Evolutionary conservation across 2,888 invertebrate species (phyloP).

Genomic region (Nephrotoma guestfalica): DNA sequence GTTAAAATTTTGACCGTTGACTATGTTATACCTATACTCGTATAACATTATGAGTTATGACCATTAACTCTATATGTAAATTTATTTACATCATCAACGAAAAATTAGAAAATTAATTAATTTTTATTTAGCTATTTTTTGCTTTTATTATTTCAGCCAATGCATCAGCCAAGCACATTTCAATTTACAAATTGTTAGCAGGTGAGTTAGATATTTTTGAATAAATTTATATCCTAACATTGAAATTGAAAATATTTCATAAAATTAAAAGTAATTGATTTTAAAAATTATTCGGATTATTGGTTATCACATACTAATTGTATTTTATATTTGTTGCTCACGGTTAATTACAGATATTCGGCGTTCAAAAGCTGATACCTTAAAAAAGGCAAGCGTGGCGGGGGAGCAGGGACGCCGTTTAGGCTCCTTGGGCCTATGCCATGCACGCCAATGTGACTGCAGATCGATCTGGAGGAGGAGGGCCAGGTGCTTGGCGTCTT

Average conservation of each 20-base stretch:
- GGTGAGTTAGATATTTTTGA: neutral
- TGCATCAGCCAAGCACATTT: neutral
- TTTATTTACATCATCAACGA: neutral
- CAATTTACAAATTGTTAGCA: neutral
- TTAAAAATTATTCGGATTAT: too few relatives aligned
- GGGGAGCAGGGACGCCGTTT: constrained; percentile 35
- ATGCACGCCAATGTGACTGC: constrained; percentile 85
- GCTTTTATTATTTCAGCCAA: neutral
- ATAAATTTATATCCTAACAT: too few relatives aligned
- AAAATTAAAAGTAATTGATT: too few relatives aligned
- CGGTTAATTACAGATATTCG: constrained; percentile 21
- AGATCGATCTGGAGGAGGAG: constrained; percentile 60
- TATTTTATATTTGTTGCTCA: constrained; percentile 13
- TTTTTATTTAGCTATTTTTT: neutral
- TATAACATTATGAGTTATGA: neutral
- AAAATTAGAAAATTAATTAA: neutral
- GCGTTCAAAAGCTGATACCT: constrained; percentile 33
- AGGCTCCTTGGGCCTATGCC: constrained; percentile 41
- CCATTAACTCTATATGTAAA: neutral
- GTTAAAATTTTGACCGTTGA: neutral
- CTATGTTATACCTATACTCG: neutral
- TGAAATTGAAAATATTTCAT: too few relatives aligned
- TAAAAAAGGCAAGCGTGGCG: constrained; percentile 45
- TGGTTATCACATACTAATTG: neutral
- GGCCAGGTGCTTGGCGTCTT: constrained; percentile 68